Percentiles rank a stretch among this genome's conserved stretches.
Evolutionary conservation across 2,797 vertebrate species (phyloP).

Genomic region (Cossypha caffra): DNA sequence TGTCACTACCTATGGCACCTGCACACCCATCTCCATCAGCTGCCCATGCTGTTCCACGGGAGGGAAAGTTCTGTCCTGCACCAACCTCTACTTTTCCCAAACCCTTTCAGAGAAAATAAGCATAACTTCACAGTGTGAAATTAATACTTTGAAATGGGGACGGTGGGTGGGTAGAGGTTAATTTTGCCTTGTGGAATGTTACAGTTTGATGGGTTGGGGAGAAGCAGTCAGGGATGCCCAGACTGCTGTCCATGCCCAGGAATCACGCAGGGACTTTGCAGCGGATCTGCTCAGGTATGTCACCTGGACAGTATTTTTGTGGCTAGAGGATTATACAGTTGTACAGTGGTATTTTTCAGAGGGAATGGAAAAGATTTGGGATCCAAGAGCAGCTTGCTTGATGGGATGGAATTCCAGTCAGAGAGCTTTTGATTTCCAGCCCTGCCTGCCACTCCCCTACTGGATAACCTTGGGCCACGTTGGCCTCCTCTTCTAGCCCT

Average conservation of each 20-base stretch:
- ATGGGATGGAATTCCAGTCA: background rate
- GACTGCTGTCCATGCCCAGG: background rate
- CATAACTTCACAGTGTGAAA: background rate
- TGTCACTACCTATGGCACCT: background rate
- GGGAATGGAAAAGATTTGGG: background rate
- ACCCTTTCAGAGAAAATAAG: background rate
- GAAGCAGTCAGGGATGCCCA: background rate
- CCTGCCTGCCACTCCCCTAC: background rate
- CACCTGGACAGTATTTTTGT: background rate
- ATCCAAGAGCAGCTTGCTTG: background rate
- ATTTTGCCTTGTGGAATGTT: background rate
- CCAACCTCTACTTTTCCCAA: background rate
- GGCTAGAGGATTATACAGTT: background rate
- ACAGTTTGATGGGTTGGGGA: background rate
- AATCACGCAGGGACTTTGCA: background rate
- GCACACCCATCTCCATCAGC: background rate
- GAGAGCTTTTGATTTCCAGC: background rate
- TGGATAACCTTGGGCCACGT: background rate
- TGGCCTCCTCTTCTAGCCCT: background rate
- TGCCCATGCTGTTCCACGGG: accelerated
- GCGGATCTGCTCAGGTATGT: background rate
- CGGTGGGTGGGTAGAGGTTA: background rate
- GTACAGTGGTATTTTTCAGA: background rate
- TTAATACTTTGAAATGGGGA: background rate
- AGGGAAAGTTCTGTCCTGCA: background rate